phyloP scores from a whole-genome alignment of 2,797 vertebrate genomes.

The Peromyscus melanophrys region DNA sequence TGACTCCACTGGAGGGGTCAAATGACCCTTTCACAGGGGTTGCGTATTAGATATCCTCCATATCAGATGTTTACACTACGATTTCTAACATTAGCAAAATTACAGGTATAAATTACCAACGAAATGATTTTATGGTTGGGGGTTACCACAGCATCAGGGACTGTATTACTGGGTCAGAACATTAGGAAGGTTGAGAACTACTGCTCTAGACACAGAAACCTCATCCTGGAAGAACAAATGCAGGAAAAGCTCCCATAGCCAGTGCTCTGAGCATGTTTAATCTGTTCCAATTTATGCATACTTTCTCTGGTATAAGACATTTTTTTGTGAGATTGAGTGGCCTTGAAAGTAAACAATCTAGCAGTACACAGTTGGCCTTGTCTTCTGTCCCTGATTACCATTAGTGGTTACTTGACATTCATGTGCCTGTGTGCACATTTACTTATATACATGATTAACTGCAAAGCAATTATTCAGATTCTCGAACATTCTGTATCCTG shows the following conservation, averaged over 20 bases:
- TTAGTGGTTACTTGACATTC: neutral
- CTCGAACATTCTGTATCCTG: neutral
- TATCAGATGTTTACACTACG: neutral
- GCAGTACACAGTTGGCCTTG: neutral
- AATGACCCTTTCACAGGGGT: neutral
- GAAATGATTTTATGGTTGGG: neutral
- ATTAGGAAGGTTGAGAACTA: too few species aligned
- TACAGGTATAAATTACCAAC: neutral
- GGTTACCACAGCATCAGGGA: neutral
- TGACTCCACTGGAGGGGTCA: neutral
- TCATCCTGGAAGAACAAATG: neutral
- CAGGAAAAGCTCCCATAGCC: neutral
- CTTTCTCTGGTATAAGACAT: too few species aligned
- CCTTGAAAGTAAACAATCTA: neutral
- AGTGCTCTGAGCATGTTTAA: neutral
- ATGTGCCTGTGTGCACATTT: too few species aligned
- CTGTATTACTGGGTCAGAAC: neutral
- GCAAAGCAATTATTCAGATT: neutral
- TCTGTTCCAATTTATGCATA: neutral
- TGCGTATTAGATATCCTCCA: neutral
- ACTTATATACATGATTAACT: neutral
- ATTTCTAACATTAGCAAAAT: neutral
- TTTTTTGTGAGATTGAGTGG: neutral
- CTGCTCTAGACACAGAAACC: neutral
- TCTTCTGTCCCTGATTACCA: neutral